Base-by-base conservation (phyloP, 1,140 invertebrate genomes). In the Cyclina sinensis region DNA sequence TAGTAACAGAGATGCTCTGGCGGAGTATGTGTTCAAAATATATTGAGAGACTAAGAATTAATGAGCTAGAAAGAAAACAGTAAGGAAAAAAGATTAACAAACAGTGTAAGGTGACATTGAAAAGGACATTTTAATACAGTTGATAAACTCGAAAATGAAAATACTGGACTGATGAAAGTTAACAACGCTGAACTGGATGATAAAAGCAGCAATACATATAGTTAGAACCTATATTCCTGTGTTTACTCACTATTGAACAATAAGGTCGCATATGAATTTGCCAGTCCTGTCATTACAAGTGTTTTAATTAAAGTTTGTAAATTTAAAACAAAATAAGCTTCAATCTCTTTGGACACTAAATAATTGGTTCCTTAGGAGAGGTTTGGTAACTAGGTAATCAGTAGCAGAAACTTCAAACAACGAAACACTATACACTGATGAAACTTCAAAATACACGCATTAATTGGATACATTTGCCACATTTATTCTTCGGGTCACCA, bases 371-470 rank as follows among this genome's bases (percentile, higher is more conserved):
- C 32, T 54, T 35, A 27, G 85, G 85, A 39, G 32, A 54, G 24
- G n/a, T 21, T n/a, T 82, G 0, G 54, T 85, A 68, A 46, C 88
- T 9, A 46, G 74, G 51, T 76, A 46, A 43, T 59, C 65, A n/a
- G 68, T 82, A 5, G 37, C 39, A 16, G 35, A 46, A 1, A 65
- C n/a, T 5, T 37, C 65, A 1, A 43, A 70, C 21, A 35, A 73
- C 3, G 24, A 24, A 21, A 82, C 80, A 9, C 62, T 82, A 7
- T n/a, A 82, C 27, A 84, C 80, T 46, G 82, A 84, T 54, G 82
- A 84, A 73, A 32, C 82, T 9, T 59, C 48, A 46, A 84, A 84
- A 74, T 84, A 84, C 48, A 65, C 65, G 12, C 21, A 46, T n/a
- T 51, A 74, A 48, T 68, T 39, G 82, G 65, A 48, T 1, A 30